Percentiles rank a stretch among this genome's conserved stretches.
Conservation (phyloP, 2,113 vertebrate genomes). For the Lasiurus cinereus region DNA sequence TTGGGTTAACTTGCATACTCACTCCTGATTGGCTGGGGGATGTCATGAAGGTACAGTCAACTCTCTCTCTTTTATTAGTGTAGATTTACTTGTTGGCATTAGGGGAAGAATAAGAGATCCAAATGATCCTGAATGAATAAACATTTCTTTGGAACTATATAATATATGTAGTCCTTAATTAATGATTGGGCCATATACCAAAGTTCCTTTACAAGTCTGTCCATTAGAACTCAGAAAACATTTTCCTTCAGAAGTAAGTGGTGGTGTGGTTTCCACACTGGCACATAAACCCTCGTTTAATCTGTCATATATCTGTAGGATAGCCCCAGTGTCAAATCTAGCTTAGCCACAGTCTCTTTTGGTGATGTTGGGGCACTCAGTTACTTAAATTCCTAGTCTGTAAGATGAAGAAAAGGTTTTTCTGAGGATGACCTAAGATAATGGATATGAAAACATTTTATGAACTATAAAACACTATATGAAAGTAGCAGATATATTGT, state of each 20-base stretch:
- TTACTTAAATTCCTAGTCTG: constrained; percentile 31
- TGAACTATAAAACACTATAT: neutral
- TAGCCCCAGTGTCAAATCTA: neutral
- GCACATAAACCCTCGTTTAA: constrained; percentile 23
- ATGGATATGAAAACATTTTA: constrained; percentile 15
- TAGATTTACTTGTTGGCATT: constrained; percentile 56
- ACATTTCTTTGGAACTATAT: constrained; percentile 59
- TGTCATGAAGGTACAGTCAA: too few species aligned
- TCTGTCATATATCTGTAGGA: neutral
- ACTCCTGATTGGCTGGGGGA: too few species aligned
- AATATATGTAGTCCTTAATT: constrained; percentile 38
- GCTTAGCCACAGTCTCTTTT: neutral
- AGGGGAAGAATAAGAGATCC: constrained; percentile 31
- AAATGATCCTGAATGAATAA: constrained; percentile 42
- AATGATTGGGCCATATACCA: constrained; percentile 30
- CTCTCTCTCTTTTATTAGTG: too few species aligned
- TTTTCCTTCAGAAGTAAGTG: constrained; percentile 61
- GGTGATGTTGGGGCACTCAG: neutral
- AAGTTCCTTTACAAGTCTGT: constrained; percentile 48
- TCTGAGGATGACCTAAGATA: neutral
- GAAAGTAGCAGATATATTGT: constrained; percentile 1
- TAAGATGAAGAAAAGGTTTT: constrained; percentile 11
- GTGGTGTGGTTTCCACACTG: constrained; percentile 36
- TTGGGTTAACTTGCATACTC: too few species aligned
- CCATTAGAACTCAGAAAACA: constrained; percentile 65